Base-by-base conservation (phyloP, 1,140 invertebrate genomes). In the Listronotus bonariensis region DNA sequence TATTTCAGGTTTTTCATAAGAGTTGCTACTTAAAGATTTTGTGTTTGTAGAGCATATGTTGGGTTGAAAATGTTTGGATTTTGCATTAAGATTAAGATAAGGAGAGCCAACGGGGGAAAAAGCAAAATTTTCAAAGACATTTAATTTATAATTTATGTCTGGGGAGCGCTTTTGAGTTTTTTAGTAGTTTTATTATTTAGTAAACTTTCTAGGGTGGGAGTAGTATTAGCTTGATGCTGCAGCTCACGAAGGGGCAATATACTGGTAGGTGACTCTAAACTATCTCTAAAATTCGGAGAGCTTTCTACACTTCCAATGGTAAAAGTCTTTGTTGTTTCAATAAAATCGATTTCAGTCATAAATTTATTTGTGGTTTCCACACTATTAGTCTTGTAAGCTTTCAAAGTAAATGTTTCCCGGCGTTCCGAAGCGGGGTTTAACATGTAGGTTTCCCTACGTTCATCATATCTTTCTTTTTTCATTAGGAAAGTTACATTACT, bases 381-480 rank as follows among this genome's bases (percentile, higher is more conserved):
- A 14, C 2, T 58, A 3, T 15, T n/a, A 1, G 15, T 7, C 15
- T 52, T 52, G 26, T 52, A 4, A 9, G n/a, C 26, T 52, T 52
- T 2, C 6, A 52, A 17, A 38, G 17, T 32, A 57, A 0, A 48
- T 18, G 34, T 46, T 40, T 48, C 57, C 31, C 45, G 14, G 14
- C 18, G 57, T 36, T 65, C 62, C 41, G 17, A 6, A 6, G 14
- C 34, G 5, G 40, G 10, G 12, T 55, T 51, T 3, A 68, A 18
- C n/a, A 60, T 57, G 36, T 63, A 73, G 0, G 71, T 68, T 15
- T 45, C 62, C 32, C 68, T 59, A 17, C 66, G 41, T 31, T 59
- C 56, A 34, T 36, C 31, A 17, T 43, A n/a, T 38, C 56, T 32
- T 12, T 43, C 10, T 42, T n/a, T 18, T 18, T 58, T 17, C 32